phyloP scores from a whole-genome alignment of 1,140 invertebrate species.

The Asobara japonica region DNA sequence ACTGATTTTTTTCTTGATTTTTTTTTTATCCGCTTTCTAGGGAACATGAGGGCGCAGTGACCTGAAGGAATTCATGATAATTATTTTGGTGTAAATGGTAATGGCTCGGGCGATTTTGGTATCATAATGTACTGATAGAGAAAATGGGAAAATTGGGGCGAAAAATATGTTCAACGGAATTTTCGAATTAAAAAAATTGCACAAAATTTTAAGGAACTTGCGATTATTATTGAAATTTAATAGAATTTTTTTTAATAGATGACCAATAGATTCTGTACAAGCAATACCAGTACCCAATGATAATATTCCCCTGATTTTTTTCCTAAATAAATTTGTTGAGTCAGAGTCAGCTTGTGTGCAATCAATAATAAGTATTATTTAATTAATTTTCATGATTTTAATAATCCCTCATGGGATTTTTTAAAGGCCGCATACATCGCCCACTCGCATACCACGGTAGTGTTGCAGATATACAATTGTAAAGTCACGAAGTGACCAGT shows the following conservation, averaged over 20 bases:
- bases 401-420: conserved; percentile 11
- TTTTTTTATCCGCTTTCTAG: background rate
- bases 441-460: conserved; percentile 25
- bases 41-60: background rate
- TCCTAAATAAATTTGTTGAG: background rate
- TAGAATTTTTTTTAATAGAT: no score
- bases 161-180: no score
- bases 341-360: background rate
- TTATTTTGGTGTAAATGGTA: background rate
- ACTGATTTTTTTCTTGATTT: no score
- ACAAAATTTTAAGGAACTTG: no score
- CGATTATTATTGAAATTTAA: no score
- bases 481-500: conserved; percentile 57
- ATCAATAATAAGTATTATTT: background rate
- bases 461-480: conserved; percentile 37
- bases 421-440: background rate
- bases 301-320: no score
- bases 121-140: background rate
- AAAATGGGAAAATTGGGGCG: no score
- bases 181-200: no score
- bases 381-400: background rate
- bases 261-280: no score
- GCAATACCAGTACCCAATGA: no score
- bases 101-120: background rate
- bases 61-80: background rate